A percentile compares a stretch with the other conserved stretches of the same genome.
Conservation (phyloP, 2,797 vertebrate genomes). For the Rhyacichthys aspro region DNA sequence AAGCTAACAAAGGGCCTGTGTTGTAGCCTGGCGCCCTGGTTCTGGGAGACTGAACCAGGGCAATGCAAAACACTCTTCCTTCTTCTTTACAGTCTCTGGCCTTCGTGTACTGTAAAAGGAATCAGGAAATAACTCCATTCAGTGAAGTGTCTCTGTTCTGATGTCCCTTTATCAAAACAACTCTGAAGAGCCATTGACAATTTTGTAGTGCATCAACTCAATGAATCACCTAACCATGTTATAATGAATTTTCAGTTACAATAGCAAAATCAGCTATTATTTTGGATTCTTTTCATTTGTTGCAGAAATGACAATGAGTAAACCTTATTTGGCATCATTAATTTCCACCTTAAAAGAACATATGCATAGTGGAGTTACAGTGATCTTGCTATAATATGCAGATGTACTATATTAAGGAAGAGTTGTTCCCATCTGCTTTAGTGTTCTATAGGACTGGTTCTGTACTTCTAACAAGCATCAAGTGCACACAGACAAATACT, state of each 20-base stretch:
- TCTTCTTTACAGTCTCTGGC: constrained; percentile 46
- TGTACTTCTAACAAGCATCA: constrained; percentile 45
- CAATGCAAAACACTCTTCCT: constrained; percentile 57
- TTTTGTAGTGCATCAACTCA: constrained; percentile 9
- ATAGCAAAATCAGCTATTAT: too few relatives aligned
- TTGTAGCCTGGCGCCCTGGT: constrained; percentile 70
- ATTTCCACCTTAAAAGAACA: neutral
- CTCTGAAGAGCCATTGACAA: constrained; percentile 38
- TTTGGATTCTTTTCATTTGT: neutral
- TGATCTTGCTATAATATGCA: neutral
- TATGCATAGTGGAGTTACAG: neutral
- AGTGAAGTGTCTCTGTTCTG: constrained; percentile 41
- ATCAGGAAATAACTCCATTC: constrained; percentile 54
- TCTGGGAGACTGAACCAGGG: constrained; percentile 75
- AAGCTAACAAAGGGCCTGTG: constrained; percentile 77
- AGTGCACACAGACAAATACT: constrained; percentile 56
- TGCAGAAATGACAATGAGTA: neutral
- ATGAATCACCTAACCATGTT: constrained; percentile 5
- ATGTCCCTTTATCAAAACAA: constrained; percentile 33
- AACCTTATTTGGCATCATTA: neutral
- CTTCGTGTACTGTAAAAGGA: constrained; percentile 50
- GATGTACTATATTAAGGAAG: neutral
- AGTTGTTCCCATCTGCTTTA: neutral
- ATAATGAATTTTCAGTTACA: too few relatives aligned
- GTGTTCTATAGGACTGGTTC: constrained; percentile 5